These are phyloP conservation scores for Anolis carolinensis DNA, from an alignment of 2,113 vertebrate genomes.

Conservation along the genomic window DNA sequence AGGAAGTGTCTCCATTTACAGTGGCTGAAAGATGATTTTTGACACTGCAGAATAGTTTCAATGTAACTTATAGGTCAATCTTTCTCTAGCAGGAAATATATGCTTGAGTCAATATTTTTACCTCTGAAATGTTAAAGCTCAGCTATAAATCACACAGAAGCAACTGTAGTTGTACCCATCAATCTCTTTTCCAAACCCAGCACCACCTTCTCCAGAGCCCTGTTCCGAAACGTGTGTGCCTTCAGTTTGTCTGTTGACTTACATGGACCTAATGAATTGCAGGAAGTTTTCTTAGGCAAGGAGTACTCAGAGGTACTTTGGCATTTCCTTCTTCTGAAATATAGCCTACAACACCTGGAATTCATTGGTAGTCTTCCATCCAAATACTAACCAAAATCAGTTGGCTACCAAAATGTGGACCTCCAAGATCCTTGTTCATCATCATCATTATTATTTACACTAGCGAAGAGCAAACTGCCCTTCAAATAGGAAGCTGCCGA, in stretches of 20 bases:
- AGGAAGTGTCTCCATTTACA: background rate
- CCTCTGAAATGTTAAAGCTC: background rate
- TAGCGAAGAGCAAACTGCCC: background rate
- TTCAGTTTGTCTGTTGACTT: no score
- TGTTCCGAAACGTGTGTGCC: no score
- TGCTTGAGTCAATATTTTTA: background rate
- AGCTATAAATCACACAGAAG: background rate
- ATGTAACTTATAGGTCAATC: background rate
- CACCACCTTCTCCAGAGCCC: no score
- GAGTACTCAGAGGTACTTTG: no score
- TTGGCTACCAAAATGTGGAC: background rate
- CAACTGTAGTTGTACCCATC: background rate
- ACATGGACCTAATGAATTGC: no score
- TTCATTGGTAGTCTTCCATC: no score
- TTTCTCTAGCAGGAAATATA: background rate
- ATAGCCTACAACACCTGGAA: no score
- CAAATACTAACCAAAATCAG: no score
- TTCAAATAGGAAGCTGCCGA: background rate
- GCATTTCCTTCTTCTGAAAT: no score
- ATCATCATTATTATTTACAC: background rate
- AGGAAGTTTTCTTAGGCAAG: no score
- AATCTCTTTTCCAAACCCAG: background rate
- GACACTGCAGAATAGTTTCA: background rate
- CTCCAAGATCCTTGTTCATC: background rate
- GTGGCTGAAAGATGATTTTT: conserved; percentile 9